A percentile compares a stretch with the other conserved stretches of the same genome.
phyloP scores from a whole-genome alignment of 1,140 invertebrate genomes.

The Globodera rostochiensis region DNA sequence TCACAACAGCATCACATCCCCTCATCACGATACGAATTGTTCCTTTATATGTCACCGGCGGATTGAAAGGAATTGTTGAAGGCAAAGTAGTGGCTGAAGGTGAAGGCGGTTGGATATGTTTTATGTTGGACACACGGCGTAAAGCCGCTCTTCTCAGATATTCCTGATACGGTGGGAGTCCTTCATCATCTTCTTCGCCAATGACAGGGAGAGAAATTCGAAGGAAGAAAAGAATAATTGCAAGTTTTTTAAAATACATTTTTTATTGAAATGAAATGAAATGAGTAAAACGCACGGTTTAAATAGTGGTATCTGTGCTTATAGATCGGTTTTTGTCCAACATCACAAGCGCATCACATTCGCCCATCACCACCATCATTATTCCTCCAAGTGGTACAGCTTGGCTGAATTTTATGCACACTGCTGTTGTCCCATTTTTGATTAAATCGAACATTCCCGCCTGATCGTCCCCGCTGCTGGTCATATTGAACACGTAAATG shows the following conservation, averaged over 20 bases:
- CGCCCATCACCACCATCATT: conserved; percentile 17
- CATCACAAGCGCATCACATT: conserved; percentile 16
- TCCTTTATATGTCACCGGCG: no score
- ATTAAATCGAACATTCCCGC: conserved; percentile 23
- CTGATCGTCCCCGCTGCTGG: conserved; percentile 18
- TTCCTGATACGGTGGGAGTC: no score
- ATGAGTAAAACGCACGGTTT: neutral
- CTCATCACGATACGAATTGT: no score
- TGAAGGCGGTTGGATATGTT: neutral
- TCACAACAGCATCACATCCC: no score
- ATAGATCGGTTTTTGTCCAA: conserved; percentile 11
- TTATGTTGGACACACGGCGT: no score
- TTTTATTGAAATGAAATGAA: neutral
- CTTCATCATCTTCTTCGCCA: no score
- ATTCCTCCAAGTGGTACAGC: conserved; percentile 24
- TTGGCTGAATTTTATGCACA: conserved; percentile 28
- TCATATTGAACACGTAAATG: neutral
- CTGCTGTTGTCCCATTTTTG: conserved; percentile 23
- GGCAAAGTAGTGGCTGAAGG: neutral
- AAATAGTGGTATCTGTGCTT: neutral
- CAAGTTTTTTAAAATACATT: neutral
- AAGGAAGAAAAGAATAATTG: neutral
- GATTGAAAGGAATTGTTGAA: neutral
- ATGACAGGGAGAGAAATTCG: neutral
- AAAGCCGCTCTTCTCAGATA: no score